These are phyloP conservation scores for Barnardius zonarius DNA, from an alignment of 2,113 vertebrate species.

Conservation along the genomic window DNA sequence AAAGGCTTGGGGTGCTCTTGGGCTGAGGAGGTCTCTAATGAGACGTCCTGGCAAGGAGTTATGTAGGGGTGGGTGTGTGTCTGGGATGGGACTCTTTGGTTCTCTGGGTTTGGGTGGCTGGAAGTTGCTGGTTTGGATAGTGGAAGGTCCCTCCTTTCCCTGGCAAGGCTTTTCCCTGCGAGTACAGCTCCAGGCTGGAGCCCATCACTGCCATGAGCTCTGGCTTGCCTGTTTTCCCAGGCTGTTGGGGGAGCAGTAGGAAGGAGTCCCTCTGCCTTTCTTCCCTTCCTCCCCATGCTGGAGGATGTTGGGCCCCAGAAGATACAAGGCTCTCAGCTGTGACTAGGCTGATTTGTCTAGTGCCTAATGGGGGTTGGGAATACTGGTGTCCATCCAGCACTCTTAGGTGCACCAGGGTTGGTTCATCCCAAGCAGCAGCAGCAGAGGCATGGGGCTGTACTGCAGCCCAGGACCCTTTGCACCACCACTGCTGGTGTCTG, in stretches of 20 bases:
- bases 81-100: not conserved
- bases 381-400: not conserved
- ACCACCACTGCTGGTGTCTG: not conserved
- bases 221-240: not conserved
- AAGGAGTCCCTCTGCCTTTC: not conserved
- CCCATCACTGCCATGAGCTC: not conserved
- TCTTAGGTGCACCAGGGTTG: rapidly evolving
- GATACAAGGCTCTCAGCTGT: not conserved
- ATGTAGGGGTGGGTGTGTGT: not conserved
- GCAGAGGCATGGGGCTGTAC: not conserved
- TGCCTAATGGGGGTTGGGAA: rapidly evolving
- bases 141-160: not conserved
- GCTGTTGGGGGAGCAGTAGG: not conserved
- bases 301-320: not conserved
- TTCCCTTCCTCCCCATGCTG: not conserved
- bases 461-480: not conserved
- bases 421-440: not conserved
- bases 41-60: not conserved
- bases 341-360: not conserved
- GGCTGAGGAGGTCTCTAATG: not conserved
- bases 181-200: not conserved
- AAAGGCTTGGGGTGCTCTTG: not conserved
- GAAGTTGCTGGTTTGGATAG: not conserved
- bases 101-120: not conserved
- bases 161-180: not conserved